Conservation (phyloP, 2,797 vertebrate species). For the Rachycentron canadum region DNA sequence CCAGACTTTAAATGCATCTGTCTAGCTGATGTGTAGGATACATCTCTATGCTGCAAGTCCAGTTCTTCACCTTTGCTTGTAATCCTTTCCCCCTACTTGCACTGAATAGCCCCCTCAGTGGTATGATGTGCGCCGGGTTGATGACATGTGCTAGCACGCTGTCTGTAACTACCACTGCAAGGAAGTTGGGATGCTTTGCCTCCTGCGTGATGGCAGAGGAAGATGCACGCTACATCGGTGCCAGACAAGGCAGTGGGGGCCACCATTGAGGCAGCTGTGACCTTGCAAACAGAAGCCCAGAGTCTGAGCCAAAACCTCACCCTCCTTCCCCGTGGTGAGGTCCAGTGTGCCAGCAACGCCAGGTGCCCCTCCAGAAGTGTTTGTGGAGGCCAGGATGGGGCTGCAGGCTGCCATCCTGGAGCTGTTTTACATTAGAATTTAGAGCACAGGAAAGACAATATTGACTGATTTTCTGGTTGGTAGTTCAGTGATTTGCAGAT, state of each 20-base stretch:
- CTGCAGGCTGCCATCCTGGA: conserved; percentile 53
- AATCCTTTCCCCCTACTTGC: conserved; percentile 56
- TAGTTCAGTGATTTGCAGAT: conserved; percentile 54
- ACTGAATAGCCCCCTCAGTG: conserved; percentile 46
- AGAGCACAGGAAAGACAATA: conserved; percentile 60
- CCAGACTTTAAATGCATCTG: conserved; percentile 26
- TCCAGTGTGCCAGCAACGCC: conserved; percentile 77
- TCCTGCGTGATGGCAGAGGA: conserved; percentile 71
- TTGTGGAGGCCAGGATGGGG: conserved; percentile 65
- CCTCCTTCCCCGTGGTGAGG: conserved; percentile 70
- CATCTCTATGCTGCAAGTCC: conserved; percentile 37
- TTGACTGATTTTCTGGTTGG: conserved; percentile 68
- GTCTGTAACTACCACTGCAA: conserved; percentile 73
- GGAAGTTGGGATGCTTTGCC: conserved; percentile 69
- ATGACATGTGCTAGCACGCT: conserved; percentile 69
- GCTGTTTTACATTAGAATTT: conserved; percentile 73
- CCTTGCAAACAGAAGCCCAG: conserved; percentile 81
- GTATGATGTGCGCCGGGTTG: conserved; percentile 53
- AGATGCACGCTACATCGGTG: conserved; percentile 57
- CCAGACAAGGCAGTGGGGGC: conserved; percentile 74
- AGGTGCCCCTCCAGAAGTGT: conserved; percentile 82
- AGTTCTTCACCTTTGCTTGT: conserved; percentile 67
- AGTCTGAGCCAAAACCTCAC: conserved; percentile 73
- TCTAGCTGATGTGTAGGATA: conserved; percentile 43
- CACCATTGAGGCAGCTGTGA: conserved; percentile 83